A percentile compares a stretch with the other conserved stretches of the same genome.
Conservation (phyloP, 2,888 invertebrate genomes). For the Odontothrips loti region DNA sequence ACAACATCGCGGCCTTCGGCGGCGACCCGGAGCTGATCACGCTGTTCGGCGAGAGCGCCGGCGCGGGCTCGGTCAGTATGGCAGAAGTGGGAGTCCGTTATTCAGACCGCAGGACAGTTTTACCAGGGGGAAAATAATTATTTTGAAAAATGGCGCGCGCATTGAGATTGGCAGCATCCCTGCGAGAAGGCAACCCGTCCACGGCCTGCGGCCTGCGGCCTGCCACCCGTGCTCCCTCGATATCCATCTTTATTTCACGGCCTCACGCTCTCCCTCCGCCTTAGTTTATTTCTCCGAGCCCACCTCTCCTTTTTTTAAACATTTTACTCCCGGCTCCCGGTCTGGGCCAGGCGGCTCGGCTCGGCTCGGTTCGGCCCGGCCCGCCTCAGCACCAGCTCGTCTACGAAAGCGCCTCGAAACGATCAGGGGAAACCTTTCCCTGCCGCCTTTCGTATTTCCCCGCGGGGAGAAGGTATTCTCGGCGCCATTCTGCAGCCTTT, state of each 20-base stretch:
- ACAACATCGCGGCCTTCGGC: constrained; percentile 86
- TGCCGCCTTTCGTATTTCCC: neutral
- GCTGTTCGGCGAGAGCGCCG: constrained; percentile 93
- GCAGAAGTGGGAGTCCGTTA: neutral
- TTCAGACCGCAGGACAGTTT: no score
- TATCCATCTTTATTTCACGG: constrained; percentile 5
- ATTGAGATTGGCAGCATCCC: no score
- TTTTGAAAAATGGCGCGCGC: no score
- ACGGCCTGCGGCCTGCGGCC: no score
- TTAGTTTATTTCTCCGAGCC: neutral
- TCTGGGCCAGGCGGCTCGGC: neutral
- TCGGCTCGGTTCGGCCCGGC: neutral
- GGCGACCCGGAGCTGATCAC: constrained; percentile 91
- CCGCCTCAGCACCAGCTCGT: no score
- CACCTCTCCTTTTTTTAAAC: neutral
- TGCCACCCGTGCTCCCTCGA: no score
- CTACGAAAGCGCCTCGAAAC: neutral
- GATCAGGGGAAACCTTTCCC: neutral
- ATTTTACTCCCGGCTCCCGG: neutral
- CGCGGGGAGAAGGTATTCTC: neutral
- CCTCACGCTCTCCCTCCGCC: neutral
- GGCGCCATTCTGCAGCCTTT: neutral
- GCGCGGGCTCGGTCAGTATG: constrained; percentile 81
- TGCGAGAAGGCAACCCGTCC: no score
- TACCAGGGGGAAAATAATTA: no score